Evolutionary conservation across 2,888 invertebrate genomes (phyloP).

Genomic region (Coenonympha arcania): DNA sequence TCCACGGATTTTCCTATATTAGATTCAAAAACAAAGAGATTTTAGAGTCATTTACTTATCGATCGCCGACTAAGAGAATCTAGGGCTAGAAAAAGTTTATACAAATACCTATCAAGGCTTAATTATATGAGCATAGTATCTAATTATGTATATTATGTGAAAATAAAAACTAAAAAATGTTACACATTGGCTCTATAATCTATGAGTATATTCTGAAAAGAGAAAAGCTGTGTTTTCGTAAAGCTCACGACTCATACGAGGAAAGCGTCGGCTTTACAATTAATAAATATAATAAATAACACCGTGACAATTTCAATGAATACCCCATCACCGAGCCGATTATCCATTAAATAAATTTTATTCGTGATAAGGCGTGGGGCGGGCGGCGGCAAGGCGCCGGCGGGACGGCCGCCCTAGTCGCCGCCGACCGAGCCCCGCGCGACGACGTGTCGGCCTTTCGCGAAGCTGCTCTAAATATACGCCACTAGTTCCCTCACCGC

Average conservation of each 20-base stretch:
- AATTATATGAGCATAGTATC: too few relatives aligned
- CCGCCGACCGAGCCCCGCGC: constrained; percentile 51
- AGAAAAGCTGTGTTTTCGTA: not conserved
- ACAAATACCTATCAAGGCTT: too few relatives aligned
- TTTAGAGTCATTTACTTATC: too few relatives aligned
- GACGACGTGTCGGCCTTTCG: constrained; percentile 46
- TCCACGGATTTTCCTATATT: too few relatives aligned
- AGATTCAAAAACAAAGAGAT: too few relatives aligned
- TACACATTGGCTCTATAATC: too few relatives aligned
- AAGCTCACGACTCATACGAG: not conserved
- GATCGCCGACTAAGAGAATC: too few relatives aligned
- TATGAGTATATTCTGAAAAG: too few relatives aligned
- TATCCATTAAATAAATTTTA: constrained; percentile 72
- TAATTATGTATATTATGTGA: too few relatives aligned
- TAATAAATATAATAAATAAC: constrained; percentile 28
- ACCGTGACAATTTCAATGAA: constrained; percentile 55
- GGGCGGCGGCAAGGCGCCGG: constrained; percentile 62
- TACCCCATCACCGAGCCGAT: constrained; percentile 56
- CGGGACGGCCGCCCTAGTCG: constrained; percentile 65
- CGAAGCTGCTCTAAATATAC: constrained; percentile 57
- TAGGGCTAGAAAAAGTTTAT: too few relatives aligned
- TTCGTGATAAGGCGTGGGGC: constrained; percentile 67
- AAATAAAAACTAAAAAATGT: too few relatives aligned
- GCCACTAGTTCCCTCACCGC: constrained; percentile 48
- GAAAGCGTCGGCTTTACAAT: constrained; percentile 12